phyloP scores from a whole-genome alignment of 1,140 invertebrate genomes.

The Polypedilum pembai region DNA sequence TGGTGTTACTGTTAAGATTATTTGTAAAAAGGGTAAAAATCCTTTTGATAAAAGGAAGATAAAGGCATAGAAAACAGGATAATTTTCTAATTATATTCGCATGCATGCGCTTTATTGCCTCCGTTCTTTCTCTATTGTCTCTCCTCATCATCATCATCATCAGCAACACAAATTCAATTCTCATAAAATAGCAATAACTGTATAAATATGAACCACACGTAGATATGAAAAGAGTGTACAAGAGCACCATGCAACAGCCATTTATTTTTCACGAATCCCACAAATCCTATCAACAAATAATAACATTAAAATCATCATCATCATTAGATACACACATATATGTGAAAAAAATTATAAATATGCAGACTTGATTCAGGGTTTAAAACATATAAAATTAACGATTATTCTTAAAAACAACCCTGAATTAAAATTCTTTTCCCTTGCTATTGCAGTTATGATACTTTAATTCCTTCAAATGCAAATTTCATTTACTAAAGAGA shows the following conservation, averaged over 20 bases:
- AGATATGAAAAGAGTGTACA: neutral
- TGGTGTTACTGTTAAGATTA: slow-evolving; percentile 35
- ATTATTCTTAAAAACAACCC: no score
- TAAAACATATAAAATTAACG: no score
- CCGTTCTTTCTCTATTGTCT: neutral
- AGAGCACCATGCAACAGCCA: neutral
- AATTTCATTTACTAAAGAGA: no score
- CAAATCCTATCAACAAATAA: slow-evolving; percentile 18
- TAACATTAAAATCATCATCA: slow-evolving; percentile 19
- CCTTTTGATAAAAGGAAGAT: slow-evolving; percentile 29
- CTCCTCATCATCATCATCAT: neutral
- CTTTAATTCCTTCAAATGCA: no score
- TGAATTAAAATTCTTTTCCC: no score
- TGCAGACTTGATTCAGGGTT: no score
- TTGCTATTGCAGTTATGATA: no score
- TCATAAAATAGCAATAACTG: slow-evolving; percentile 5
- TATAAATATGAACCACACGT: neutral
- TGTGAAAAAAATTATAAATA: no score
- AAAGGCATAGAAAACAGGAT: slow-evolving; percentile 17
- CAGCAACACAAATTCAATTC: neutral
- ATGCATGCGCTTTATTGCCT: slow-evolving; percentile 16
- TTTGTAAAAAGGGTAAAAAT: slow-evolving; percentile 28
- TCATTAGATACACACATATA: slow-evolving; percentile 9
- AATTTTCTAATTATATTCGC: slow-evolving; percentile 19
- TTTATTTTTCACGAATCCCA: slow-evolving; percentile 13